Percentiles rank a stretch among this genome's conserved stretches.
These are phyloP conservation scores for Cyprinella venusta DNA, from an alignment of 2,797 vertebrate species.

Conservation along the genomic window DNA sequence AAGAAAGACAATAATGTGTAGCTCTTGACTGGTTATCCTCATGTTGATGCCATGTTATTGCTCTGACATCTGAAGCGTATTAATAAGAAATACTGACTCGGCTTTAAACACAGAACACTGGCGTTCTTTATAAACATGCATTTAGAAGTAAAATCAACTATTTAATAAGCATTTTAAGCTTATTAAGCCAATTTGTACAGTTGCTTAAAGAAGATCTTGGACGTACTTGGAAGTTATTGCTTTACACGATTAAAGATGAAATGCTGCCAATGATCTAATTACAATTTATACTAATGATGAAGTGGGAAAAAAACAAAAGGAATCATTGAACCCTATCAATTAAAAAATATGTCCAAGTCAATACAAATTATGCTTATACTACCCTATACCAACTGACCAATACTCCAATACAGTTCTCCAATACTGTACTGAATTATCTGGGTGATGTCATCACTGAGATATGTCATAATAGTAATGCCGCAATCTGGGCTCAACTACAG, in stretches of 20 bases:
- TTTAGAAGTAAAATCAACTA: neutral
- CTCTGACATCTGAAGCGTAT: neutral
- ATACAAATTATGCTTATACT: neutral
- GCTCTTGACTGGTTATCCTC: neutral
- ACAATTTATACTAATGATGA: neutral
- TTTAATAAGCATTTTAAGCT: neutral
- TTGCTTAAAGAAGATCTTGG: neutral
- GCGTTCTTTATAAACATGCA: neutral
- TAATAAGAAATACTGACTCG: neutral
- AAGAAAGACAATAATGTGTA: neutral
- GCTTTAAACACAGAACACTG: neutral
- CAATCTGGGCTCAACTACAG: slow-evolving; percentile 83
- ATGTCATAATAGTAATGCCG: slow-evolving; percentile 93
- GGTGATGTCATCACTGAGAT: slow-evolving; percentile 48
- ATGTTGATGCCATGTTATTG: neutral
- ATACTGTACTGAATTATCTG: neutral
- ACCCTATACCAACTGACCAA: neutral
- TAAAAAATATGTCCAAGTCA: neutral
- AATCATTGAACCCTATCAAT: neutral
- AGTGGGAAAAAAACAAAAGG: neutral
- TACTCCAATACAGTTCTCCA: too few relatives aligned
- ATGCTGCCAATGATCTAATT: neutral
- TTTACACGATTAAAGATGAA: neutral
- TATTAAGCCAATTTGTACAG: neutral
- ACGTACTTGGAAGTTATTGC: neutral